phyloP scores from a whole-genome alignment of 2,797 vertebrate species.

The Orestias chungarensis region DNA sequence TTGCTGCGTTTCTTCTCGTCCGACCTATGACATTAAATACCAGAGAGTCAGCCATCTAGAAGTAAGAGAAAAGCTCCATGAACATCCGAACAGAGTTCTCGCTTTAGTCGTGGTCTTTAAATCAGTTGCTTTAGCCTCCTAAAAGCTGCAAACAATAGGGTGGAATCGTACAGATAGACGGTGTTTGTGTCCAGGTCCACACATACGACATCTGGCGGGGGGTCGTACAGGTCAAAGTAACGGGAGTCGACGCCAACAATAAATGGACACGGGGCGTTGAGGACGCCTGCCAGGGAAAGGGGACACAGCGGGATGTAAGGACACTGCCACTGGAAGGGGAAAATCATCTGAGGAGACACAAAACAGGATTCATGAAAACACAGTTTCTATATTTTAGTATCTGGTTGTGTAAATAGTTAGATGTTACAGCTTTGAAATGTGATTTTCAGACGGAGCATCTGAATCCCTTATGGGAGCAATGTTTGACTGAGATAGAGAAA shows the following conservation, averaged over 20 bases:
- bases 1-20: constrained; percentile 92
- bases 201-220: constrained; percentile 95
- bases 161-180: constrained; percentile 87
- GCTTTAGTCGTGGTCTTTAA: background rate
- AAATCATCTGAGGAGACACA: constrained; percentile 89
- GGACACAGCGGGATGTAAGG: constrained; percentile 98
- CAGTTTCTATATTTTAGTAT: background rate
- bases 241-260: constrained; percentile 99
- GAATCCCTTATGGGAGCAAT: background rate
- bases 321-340: constrained; percentile 99
- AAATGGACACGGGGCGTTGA: constrained; percentile 94
- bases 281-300: constrained; percentile 91
- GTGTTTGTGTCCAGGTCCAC: constrained; percentile 98
- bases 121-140: background rate
- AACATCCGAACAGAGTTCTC: background rate
- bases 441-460: too few relatives aligned
- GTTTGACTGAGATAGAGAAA: background rate
- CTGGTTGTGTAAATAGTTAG: background rate
- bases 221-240: constrained; percentile 98
- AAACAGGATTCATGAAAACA: background rate
- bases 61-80: constrained; percentile 8
- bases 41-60: constrained; percentile 13
- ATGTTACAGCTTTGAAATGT: too few relatives aligned
- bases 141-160: background rate
- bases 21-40: constrained; percentile 78